These are phyloP conservation scores for Natrix natrix DNA, from an alignment of 2,797 vertebrate genomes.

Conservation along the genomic window DNA sequence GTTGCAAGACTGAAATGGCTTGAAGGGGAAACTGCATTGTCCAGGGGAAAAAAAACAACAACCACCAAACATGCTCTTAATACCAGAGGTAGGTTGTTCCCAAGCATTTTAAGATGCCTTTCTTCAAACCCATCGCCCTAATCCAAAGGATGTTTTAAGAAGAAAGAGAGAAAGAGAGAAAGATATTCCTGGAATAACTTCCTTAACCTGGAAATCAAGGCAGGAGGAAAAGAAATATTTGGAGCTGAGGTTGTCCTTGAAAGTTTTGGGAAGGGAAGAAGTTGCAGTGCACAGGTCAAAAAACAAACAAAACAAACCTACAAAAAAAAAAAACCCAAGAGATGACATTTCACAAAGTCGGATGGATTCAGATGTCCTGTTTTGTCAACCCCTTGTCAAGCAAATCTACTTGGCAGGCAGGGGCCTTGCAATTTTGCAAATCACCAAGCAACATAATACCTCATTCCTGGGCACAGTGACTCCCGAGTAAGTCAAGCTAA, in stretches of 20 bases:
- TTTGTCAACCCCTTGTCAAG: not conserved
- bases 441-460: not conserved
- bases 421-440: conserved; percentile 6
- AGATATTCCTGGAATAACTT: not conserved
- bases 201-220: not conserved
- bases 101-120: not conserved
- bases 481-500: not conserved
- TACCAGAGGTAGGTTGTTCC: accelerated
- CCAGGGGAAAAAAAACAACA: not conserved
- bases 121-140: accelerated
- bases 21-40: not conserved
- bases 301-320: not conserved
- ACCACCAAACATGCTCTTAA: not conserved
- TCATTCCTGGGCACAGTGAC: not conserved
- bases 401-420: not conserved
- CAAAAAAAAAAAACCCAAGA: not conserved
- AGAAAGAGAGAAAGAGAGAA: too few species aligned
- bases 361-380: not conserved
- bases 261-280: not conserved
- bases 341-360: conserved; percentile 35
- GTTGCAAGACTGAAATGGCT: not conserved
- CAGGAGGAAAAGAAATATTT: not conserved
- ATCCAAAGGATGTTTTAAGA: not conserved
- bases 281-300: too few species aligned
- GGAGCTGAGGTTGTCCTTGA: not conserved